Base-by-base conservation (phyloP, 1,140 invertebrate genomes). In the Pteromalus puparum region DNA sequence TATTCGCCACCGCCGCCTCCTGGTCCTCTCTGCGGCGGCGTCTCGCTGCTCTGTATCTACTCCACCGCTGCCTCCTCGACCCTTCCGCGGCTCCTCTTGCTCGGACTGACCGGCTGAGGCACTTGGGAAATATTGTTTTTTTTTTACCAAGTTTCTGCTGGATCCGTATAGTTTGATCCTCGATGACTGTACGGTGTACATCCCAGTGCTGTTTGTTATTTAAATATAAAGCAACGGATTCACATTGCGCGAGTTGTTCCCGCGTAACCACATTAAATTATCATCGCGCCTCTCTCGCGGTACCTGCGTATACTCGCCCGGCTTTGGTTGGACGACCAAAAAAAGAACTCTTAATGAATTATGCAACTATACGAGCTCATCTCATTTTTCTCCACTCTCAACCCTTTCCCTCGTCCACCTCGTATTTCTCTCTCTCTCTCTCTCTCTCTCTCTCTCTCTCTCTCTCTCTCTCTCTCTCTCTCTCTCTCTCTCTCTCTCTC, bases 11-110 rank as follows among this genome's bases (percentile, higher is more conserved):
- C 84, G 70, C 77, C 81, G 85, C 80, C 81, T 74, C 82, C 76
- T 26, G 74, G 70, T 85, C 86, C 76, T 82, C 82, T 86, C 85
- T 87, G 53, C 83, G 75, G 86, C 65, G 81, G 82, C 77, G 70
- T 85, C 83, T 67, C 85, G 84, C 84, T 81, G 78, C 4, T 65
- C 9, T 61, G 5, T 53, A 53, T 53, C 13, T 53, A 53, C 18
- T 67, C 46, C 48, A 26, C 42, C 9, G 68, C 61, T 61, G 73
- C 61, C 34, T 21, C 34, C 68, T 80, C 70, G 15, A 42, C 28
- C 9, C n/a, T 4, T 26, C n/a, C 65, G 21, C n/a, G 7, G 65
- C 24, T 30, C 0, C 28, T 70, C 15, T 18, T 18, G 5, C 26
- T 10, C 12, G 67, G 24, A 4, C 9, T 18, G 6, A n/a, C 9